Conservation (phyloP, 64 coral and sea anemone species). For the Acropora yongei region DNA sequence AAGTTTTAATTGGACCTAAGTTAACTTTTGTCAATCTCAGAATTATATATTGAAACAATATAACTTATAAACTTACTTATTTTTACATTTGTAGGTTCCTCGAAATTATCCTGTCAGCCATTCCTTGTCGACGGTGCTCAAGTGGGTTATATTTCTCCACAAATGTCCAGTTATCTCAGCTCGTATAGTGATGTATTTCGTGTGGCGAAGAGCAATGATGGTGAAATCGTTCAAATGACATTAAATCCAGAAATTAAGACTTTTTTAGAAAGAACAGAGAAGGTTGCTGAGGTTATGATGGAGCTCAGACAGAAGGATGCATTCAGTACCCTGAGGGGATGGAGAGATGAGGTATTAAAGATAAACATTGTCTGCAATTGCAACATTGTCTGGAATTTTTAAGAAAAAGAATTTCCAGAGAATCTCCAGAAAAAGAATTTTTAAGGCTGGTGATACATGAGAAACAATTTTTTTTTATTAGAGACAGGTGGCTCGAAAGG, state of each 20-base stretch:
- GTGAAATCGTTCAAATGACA: constrained; percentile 58
- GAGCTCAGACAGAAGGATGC: constrained; percentile 73
- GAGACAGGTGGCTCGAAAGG: too few relatives aligned
- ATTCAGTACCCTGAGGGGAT: constrained; percentile 71
- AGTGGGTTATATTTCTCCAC: constrained; percentile 64
- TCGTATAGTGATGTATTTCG: constrained; percentile 68
- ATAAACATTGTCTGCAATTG: neutral
- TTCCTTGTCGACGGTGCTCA: constrained; percentile 69
- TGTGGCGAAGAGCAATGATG: constrained; percentile 13
- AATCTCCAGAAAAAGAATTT: too few relatives aligned
- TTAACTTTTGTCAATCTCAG: too few relatives aligned
- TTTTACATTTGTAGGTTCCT: constrained; percentile 58
- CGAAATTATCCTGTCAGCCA: constrained; percentile 57
- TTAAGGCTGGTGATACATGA: too few relatives aligned
- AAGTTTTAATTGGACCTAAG: too few relatives aligned
- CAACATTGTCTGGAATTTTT: too few relatives aligned
- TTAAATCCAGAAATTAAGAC: constrained; percentile 65
- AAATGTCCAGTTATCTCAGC: constrained; percentile 29
- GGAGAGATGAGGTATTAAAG: constrained; percentile 86
- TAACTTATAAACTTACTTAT: too few relatives aligned
- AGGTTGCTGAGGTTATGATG: constrained; percentile 76
- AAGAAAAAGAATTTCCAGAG: too few relatives aligned
- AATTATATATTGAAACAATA: too few relatives aligned
- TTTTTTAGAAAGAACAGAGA: constrained; percentile 73
- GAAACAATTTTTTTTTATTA: too few relatives aligned